A percentile compares a stretch with the other conserved stretches of the same genome.
These are phyloP conservation scores for Melanostoma mellinum DNA, from an alignment of 2,888 invertebrate species.

Conservation along the genomic window DNA sequence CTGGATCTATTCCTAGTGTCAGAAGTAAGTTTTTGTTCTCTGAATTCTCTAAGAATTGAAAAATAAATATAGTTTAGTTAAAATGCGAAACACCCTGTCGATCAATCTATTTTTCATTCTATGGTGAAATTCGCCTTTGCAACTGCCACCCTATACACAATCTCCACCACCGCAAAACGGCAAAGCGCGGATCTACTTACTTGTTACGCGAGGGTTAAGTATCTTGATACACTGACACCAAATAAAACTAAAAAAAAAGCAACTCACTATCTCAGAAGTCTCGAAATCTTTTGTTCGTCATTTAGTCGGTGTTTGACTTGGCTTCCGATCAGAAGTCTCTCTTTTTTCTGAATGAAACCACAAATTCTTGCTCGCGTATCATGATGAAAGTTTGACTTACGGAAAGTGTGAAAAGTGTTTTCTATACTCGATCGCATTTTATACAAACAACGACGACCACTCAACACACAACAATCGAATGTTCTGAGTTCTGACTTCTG, in stretches of 20 bases:
- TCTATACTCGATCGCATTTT: slow-evolving; percentile 3
- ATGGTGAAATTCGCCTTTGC: slow-evolving; percentile 5
- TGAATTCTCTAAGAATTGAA: too few relatives aligned
- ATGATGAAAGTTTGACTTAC: slow-evolving; percentile 24
- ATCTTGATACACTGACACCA: slow-evolving; percentile 22
- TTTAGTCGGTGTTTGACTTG: slow-evolving; percentile 71
- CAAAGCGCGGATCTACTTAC: slow-evolving; percentile 53
- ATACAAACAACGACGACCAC: neutral
- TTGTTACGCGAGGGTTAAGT: slow-evolving; percentile 57
- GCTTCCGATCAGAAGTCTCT: slow-evolving; percentile 50
- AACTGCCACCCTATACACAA: slow-evolving; percentile 11
- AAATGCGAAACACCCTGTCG: neutral
- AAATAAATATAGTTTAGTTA: too few relatives aligned
- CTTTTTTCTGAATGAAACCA: slow-evolving; percentile 9
- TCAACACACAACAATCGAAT: slow-evolving; percentile 44
- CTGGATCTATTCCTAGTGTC: too few relatives aligned
- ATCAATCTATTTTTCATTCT: neutral
- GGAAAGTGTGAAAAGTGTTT: slow-evolving; percentile 60
- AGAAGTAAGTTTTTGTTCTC: too few relatives aligned
- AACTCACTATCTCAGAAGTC: slow-evolving; percentile 55
- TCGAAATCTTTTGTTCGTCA: slow-evolving; percentile 67
- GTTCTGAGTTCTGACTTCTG: slow-evolving; percentile 8
- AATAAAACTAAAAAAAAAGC: neutral
- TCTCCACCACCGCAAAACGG: slow-evolving; percentile 37
- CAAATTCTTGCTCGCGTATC: slow-evolving; percentile 10